Conservation (phyloP, 2,113 vertebrate genomes). For the Datnioides undecimradiatus region DNA sequence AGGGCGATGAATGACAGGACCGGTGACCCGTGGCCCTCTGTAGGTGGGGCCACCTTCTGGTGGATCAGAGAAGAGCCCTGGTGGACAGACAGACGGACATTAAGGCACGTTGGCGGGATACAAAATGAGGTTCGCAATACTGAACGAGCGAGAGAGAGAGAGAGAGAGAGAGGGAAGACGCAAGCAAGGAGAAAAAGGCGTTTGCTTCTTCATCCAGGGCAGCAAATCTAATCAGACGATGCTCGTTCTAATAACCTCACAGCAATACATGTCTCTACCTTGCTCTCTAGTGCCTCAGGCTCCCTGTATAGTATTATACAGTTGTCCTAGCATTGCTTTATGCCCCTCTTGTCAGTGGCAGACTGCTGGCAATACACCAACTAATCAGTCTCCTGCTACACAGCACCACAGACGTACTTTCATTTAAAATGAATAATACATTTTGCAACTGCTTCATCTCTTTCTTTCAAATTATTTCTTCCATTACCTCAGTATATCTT, state of each 20-base stretch:
- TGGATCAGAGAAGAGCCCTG: conserved; percentile 96
- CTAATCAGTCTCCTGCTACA: background rate
- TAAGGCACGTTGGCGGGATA: no score
- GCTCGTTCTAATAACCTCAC: background rate
- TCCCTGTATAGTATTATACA: background rate
- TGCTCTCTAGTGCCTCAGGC: background rate
- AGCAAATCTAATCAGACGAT: background rate
- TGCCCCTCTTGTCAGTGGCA: background rate
- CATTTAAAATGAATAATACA: background rate
- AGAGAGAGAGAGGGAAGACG: background rate
- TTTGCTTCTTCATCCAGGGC: background rate
- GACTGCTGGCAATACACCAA: background rate
- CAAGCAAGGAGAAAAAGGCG: no score
- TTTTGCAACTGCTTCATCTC: background rate
- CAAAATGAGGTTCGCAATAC: no score
- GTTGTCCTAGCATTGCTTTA: background rate
- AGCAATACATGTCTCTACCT: background rate
- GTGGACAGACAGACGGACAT: background rate
- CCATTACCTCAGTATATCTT: background rate
- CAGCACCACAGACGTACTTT: background rate
- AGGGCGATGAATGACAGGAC: conserved; percentile 90
- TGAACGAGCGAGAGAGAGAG: background rate
- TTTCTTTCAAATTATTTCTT: conserved; percentile 11
- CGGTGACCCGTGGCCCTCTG: conserved; percentile 89
- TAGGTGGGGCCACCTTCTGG: conserved; percentile 90